Conservation (phyloP, 2,888 invertebrate genomes). For the Caenorhabditis zanzibari region DNA sequence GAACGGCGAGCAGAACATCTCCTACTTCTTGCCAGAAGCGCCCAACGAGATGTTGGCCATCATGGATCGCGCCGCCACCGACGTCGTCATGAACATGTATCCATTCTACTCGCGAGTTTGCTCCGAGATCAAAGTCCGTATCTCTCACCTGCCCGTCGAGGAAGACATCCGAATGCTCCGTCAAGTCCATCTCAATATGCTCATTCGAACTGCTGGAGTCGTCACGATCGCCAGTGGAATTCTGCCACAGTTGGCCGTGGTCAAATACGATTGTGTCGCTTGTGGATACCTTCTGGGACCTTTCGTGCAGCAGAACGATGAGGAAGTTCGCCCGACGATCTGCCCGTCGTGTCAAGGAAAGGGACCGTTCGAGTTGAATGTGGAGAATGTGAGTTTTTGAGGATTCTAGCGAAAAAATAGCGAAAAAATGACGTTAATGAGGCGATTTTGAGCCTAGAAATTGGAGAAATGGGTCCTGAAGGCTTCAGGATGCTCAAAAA, state of each 20-base stretch:
- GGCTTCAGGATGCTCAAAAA: too few species aligned
- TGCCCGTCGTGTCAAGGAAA: conserved; percentile 98
- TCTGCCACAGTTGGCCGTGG: conserved; percentile 94
- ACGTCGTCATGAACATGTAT: conserved; percentile 93
- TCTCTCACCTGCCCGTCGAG: conserved; percentile 94
- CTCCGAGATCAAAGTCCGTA: conserved; percentile 90
- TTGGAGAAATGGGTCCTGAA: too few species aligned
- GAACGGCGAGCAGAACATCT: conserved; percentile 92
- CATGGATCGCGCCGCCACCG: conserved; percentile 85
- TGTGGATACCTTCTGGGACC: conserved; percentile 97
- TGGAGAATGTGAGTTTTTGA: conserved; percentile 88
- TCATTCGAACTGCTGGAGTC: conserved; percentile 95
- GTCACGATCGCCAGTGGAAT: conserved; percentile 96
- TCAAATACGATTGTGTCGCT: conserved; percentile 97
- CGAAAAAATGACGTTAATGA: neutral
- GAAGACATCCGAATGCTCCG: conserved; percentile 96
- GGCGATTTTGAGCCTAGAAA: too few species aligned
- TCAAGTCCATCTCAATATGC: conserved; percentile 90
- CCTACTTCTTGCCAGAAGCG: conserved; percentile 97
- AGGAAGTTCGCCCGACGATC: conserved; percentile 95
- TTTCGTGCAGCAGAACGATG: conserved; percentile 89
- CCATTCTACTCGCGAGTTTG: conserved; percentile 97
- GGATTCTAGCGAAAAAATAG: conserved; percentile 9
- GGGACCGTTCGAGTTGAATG: conserved; percentile 97
- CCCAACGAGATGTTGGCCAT: conserved; percentile 87